Evolutionary conservation across 2,113 vertebrate genomes (phyloP).

Genomic region (Leucoraja erinaceus): DNA sequence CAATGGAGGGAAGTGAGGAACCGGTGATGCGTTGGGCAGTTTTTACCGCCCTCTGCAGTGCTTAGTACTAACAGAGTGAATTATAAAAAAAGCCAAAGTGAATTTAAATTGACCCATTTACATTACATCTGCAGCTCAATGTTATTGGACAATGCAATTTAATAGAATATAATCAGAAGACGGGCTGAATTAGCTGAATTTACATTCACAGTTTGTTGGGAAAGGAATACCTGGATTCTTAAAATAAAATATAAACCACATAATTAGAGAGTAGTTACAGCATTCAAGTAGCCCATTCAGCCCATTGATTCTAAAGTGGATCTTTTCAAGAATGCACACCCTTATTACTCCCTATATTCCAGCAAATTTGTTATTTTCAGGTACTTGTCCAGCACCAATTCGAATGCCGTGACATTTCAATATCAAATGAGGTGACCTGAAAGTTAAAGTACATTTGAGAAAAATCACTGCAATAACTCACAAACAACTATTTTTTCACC

Average conservation of each 20-base stretch:
- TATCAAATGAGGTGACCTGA: not conserved
- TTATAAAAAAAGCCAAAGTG: not conserved
- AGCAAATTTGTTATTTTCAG: not conserved
- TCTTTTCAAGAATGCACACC: too few species aligned
- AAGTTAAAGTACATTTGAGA: not conserved
- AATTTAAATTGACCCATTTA: conserved; percentile 1
- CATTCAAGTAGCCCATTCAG: too few species aligned
- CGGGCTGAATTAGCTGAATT: too few species aligned
- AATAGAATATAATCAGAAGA: not conserved
- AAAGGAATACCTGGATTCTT: not conserved
- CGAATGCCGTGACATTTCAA: not conserved
- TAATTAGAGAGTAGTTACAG: too few species aligned
- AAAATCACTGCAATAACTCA: not conserved
- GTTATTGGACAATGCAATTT: not conserved
- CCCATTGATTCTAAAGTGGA: too few species aligned
- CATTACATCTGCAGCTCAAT: not conserved
- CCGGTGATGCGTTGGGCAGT: too few species aligned
- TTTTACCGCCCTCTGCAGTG: too few species aligned
- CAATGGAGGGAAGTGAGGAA: too few species aligned
- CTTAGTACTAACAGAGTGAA: not conserved
- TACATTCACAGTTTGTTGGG: too few species aligned
- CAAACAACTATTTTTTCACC: not conserved
- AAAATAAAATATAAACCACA: not conserved
- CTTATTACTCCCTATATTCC: too few species aligned
- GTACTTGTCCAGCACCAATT: too few species aligned